Evolutionary conservation across 2,888 invertebrate genomes (phyloP), one percentile per base, ranked within the genome.

Genomic region (Pseudococcus jackbeardsleyi): DNA sequence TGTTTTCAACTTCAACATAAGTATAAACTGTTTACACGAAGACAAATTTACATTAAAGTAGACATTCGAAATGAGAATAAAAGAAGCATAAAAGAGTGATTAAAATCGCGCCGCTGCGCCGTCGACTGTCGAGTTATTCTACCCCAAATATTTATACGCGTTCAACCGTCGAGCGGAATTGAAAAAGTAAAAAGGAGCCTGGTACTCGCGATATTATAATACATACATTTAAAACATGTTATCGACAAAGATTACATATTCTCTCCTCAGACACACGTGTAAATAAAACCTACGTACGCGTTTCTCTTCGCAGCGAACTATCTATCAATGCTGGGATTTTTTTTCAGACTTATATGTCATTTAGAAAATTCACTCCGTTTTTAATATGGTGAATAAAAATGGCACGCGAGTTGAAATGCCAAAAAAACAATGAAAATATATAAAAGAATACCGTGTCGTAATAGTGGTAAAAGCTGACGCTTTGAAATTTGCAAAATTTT

Each of bases 401-500:
- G 22, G 11, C 22, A 19, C 64, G 9, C 22, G 3, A 19, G 64
- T 64, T 64, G 64, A 64, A 64, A 64, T 64, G 64, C 19, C 64
- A 64, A 64, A 64, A 54, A 54, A 54, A 54, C 54, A 54, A 54
- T 54, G 54, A 54, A 54, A 54, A 54, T 54, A 22, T 42, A 42
- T 42, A 64, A 64, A 22, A 64, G 22, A 64, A 64, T 22, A 22
- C 64, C 9, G 64, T 12, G 15, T 64, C 19, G 22, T 64, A 64
- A 22, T 22, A 22, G 64, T 22, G 11, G 22, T 64, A 64, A 64
- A 64, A 64, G 22, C 22, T 19, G 19, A 19, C 19, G 22, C 19
- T 64, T 22, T 64, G 64, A 64, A 64, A 64, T 64, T 64, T 64
- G 64, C 42, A 64, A 64, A 64, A 64, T 64, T 64, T 64, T 64